A percentile compares a stretch with the other conserved stretches of the same genome.
Evolutionary conservation across 1,140 invertebrate genomes (phyloP).

Genomic region (Drosophila tani): DNA sequence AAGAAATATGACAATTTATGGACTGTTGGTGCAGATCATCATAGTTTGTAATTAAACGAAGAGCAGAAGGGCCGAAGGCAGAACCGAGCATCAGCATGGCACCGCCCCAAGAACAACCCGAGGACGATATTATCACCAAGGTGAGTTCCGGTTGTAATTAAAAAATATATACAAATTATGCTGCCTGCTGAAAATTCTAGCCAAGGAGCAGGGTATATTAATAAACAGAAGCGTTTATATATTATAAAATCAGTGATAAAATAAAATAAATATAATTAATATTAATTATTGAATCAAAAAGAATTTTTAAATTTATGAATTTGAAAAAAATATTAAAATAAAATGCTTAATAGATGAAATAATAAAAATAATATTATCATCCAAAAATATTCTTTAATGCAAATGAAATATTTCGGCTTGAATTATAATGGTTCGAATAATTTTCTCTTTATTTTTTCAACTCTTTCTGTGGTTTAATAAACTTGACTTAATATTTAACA

Average conservation of each 20-base stretch:
- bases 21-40: constrained; percentile 72
- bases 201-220: background rate
- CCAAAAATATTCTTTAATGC: no score
- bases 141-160: constrained; percentile 40
- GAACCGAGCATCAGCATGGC: constrained; percentile 41
- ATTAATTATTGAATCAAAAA: no score
- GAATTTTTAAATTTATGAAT: no score
- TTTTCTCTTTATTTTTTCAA: background rate
- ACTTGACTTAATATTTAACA: constrained; percentile 1
- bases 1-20: constrained; percentile 78
- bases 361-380: no score
- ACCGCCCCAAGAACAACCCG: constrained; percentile 65
- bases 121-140: constrained; percentile 70
- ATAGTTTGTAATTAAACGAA: constrained; percentile 64
- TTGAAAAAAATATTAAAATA: no score
- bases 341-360: no score
- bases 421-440: background rate
- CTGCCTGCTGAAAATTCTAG: background rate
- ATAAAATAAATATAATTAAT: background rate
- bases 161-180: background rate
- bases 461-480: background rate
- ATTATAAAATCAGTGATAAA: no score
- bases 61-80: background rate
- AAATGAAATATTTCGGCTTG: no score
- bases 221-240: no score